These are phyloP conservation scores for Lepidurus arcticus DNA, from an alignment of 1,140 invertebrate species.

Conservation along the genomic window DNA sequence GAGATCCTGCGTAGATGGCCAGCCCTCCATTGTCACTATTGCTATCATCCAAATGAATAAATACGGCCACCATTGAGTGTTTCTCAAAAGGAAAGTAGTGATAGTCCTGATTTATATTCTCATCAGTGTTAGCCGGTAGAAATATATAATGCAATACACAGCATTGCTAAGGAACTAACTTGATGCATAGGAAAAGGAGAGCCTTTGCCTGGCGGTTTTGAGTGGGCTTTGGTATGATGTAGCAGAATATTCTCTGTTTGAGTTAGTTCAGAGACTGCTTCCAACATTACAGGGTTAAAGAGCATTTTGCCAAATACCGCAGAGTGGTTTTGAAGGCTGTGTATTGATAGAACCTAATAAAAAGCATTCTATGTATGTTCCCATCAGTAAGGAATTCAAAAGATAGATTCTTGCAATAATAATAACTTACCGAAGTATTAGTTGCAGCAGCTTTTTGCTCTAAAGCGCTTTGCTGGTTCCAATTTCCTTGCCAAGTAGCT, in stretches of 20 bases:
- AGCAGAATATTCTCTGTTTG: conserved; percentile 53
- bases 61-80: conserved; percentile 56
- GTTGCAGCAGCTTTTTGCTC: neutral
- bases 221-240: conserved; percentile 59
- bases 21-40: conserved; percentile 56
- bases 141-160: neutral
- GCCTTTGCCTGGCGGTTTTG: conserved; percentile 56
- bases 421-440: conserved; percentile 10
- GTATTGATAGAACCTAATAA: conserved; percentile 50
- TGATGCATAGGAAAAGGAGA: conserved; percentile 59
- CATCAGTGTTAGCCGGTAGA: neutral
- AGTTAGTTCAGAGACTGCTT: conserved; percentile 55
- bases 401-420: neutral
- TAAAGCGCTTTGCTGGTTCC: conserved; percentile 23
- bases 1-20: conserved; percentile 57
- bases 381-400: neutral
- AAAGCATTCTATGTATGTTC: neutral
- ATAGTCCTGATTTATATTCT: conserved; percentile 49
- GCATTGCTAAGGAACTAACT: conserved; percentile 30
- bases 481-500: conserved; percentile 49
- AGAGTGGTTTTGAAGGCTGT: conserved; percentile 56
- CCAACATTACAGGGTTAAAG: conserved; percentile 51
- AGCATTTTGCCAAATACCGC: conserved; percentile 52
- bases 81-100: conserved; percentile 58
- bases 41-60: conserved; percentile 55